Percentiles rank a stretch among this genome's conserved stretches.
phyloP scores from a whole-genome alignment of 2,113 vertebrate species.

The Micronycteris hirsuta region DNA sequence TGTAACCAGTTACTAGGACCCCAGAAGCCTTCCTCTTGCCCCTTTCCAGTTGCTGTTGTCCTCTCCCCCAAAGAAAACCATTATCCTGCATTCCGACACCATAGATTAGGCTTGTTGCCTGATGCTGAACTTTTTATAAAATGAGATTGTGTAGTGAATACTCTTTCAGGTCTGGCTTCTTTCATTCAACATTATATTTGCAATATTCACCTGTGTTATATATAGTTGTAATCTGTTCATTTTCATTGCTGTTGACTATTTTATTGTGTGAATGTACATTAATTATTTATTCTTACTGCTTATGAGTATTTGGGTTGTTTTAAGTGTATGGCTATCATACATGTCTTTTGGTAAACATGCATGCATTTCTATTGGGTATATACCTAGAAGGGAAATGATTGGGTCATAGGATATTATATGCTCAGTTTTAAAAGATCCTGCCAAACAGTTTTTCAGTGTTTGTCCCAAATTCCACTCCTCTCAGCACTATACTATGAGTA shows the following conservation, averaged over 20 bases:
- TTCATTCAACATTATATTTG: background rate
- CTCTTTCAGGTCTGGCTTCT: background rate
- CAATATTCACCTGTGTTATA: background rate
- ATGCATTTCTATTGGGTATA: background rate
- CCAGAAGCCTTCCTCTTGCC: background rate
- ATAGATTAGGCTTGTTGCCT: background rate
- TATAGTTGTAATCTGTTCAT: background rate
- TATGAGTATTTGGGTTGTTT: background rate
- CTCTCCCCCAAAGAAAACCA: background rate
- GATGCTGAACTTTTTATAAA: background rate
- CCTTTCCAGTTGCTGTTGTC: background rate
- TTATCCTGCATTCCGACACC: background rate
- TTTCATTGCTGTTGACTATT: conserved; percentile 11
- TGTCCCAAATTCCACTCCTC: background rate
- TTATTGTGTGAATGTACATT: background rate
- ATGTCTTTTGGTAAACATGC: background rate
- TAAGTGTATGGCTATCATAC: background rate
- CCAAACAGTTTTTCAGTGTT: background rate
- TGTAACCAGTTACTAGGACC: background rate
- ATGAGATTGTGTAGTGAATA: background rate
- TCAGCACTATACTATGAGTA: background rate
- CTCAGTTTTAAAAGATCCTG: background rate
- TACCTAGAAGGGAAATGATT: background rate
- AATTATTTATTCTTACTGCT: background rate
- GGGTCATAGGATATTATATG: background rate